These are phyloP conservation scores for Chlorodrepanis virens DNA, from an alignment of 2,113 vertebrate genomes.

Conservation along the genomic window DNA sequence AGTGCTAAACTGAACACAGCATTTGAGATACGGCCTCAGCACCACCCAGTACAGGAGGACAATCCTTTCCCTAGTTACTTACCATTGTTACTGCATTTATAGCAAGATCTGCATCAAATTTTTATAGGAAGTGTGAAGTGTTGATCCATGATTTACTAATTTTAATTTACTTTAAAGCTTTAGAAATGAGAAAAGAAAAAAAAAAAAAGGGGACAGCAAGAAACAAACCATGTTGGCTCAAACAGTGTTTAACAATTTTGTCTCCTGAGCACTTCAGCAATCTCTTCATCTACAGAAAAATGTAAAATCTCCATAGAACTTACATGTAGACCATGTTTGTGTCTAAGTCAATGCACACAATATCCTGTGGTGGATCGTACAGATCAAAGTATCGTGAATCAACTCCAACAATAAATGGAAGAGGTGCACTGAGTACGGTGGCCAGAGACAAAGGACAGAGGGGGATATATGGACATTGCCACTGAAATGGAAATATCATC, in stretches of 20 bases:
- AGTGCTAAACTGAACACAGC: neutral
- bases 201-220: neutral
- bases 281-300: neutral
- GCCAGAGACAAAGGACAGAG: constrained; percentile 94
- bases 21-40: neutral
- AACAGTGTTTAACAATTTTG: neutral
- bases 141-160: neutral
- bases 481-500: constrained; percentile 99
- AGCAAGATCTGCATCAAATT: neutral
- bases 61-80: neutral
- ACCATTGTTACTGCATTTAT: neutral
- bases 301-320: constrained; percentile 55
- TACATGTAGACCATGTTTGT: constrained; percentile 97
- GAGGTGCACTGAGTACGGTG: constrained; percentile 90
- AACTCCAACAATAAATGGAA: constrained; percentile 95
- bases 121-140: neutral
- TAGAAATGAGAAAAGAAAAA: neutral
- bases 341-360: constrained; percentile 97
- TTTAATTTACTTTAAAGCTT: neutral
- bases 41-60: neutral
- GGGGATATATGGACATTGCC: constrained; percentile 98
- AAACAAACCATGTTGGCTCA: neutral
- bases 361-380: constrained; percentile 94
- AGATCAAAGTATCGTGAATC: constrained; percentile 99
- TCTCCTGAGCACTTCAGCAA: neutral